Conservation (phyloP, 2,113 vertebrate genomes). For the Mugil cephalus region DNA sequence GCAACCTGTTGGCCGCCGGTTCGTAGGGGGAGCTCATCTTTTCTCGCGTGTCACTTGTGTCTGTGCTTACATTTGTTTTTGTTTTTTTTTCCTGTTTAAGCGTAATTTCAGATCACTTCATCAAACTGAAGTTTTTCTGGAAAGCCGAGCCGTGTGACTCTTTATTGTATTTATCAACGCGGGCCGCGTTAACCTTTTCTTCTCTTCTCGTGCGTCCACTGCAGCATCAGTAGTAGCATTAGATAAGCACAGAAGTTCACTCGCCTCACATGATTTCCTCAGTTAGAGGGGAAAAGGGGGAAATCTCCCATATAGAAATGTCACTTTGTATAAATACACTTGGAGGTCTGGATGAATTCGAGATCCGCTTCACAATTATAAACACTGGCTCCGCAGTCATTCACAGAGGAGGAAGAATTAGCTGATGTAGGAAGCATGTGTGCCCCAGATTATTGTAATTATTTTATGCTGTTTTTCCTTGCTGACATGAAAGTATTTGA, state of each 20-base stretch:
- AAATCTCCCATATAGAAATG: constrained; percentile 69
- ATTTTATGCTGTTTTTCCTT: constrained; percentile 73
- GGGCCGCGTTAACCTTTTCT: not conserved
- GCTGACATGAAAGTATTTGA: constrained; percentile 78
- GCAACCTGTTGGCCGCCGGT: constrained; percentile 16
- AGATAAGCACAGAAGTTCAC: constrained; percentile 23
- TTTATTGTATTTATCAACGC: no score
- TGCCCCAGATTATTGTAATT: constrained; percentile 79
- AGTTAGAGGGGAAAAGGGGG: constrained; percentile 33
- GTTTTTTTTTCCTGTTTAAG: no score
- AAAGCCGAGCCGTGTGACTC: no score
- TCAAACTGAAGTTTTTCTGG: not conserved
- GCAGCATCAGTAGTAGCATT: constrained; percentile 22
- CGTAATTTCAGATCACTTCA: not conserved
- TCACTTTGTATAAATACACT: constrained; percentile 78
- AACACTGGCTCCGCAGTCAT: constrained; percentile 67
- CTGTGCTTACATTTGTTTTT: no score
- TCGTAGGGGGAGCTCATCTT: not conserved
- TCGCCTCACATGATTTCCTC: constrained; percentile 34
- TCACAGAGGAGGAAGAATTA: constrained; percentile 76
- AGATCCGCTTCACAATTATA: constrained; percentile 74
- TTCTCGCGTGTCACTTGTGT: not conserved
- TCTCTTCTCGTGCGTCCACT: not conserved
- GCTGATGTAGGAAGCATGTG: constrained; percentile 79
- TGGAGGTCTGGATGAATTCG: constrained; percentile 62